Evolutionary conservation across 2,888 invertebrate genomes (phyloP).

Genomic region (Sylvicola cinctus): DNA sequence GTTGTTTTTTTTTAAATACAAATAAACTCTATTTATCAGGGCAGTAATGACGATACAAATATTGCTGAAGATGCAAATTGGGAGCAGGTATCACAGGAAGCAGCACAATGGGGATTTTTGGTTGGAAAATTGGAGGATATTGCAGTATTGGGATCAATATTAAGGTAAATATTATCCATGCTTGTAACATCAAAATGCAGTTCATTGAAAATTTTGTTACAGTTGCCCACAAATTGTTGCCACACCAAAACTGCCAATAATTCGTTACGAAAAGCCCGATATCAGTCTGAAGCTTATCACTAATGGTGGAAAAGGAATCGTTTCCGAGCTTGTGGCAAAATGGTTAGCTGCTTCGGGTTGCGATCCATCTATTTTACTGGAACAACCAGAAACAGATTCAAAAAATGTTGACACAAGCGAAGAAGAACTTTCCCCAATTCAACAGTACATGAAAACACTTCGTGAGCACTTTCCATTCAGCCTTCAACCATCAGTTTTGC

Average conservation of each 20-base stretch:
- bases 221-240: conserved; percentile 15
- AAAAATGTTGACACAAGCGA: conserved; percentile 5
- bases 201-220: conserved; percentile 3
- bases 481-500: conserved; percentile 51
- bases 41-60: conserved; percentile 6
- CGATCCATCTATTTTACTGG: conserved; percentile 37
- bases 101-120: conserved; percentile 68
- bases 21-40: neutral
- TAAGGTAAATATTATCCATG: conserved; percentile 38
- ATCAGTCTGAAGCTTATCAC: conserved; percentile 45
- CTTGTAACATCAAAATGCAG: conserved; percentile 18
- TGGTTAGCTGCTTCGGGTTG: conserved; percentile 63
- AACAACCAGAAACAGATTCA: conserved; percentile 25
- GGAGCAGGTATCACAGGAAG: conserved; percentile 70
- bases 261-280: conserved; percentile 32
- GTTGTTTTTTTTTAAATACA: conserved; percentile 10
- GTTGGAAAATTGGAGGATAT: conserved; percentile 80
- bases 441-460: conserved; percentile 32
- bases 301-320: conserved; percentile 52
- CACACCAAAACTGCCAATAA: conserved; percentile 27
- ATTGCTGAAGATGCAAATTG: conserved; percentile 40
- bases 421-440: conserved; percentile 6
- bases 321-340: conserved; percentile 71
- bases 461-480: conserved; percentile 72
- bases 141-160: conserved; percentile 41